These are phyloP conservation scores for Drosophila prosaltans DNA, from an alignment of 1,140 invertebrate species.

Conservation along the genomic window DNA sequence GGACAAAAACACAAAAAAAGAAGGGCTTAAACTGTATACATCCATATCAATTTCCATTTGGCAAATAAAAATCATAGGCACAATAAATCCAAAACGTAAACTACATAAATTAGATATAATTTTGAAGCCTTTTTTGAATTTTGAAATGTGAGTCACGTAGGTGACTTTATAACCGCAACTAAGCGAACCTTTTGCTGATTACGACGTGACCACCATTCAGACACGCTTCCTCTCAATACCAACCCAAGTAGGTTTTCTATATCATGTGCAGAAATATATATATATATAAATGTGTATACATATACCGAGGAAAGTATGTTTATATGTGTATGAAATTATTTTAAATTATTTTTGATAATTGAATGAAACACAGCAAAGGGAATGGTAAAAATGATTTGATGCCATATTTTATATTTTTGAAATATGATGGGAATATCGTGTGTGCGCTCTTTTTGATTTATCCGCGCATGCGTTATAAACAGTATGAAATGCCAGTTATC, in stretches of 20 bases:
- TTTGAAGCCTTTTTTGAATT: constrained; percentile 49
- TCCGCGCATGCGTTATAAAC: constrained; percentile 62
- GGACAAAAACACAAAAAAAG: constrained; percentile 9
- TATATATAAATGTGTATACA: not conserved
- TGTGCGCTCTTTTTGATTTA: constrained; percentile 55
- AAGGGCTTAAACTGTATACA: constrained; percentile 48
- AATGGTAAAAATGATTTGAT: constrained; percentile 61
- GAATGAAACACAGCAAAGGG: constrained; percentile 62
- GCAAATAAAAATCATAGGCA: constrained; percentile 53
- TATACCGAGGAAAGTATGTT: not conserved
- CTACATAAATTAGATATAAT: constrained; percentile 75
- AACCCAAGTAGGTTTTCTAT: constrained; percentile 7
- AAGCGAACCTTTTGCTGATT: constrained; percentile 80
- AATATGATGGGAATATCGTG: constrained; percentile 28
- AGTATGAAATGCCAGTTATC: not conserved
- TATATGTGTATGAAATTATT: constrained; percentile 62
- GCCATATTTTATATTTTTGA: constrained; percentile 45
- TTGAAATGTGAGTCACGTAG: constrained; percentile 62
- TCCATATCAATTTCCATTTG: constrained; percentile 50
- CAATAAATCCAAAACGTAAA: constrained; percentile 76
- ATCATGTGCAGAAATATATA: constrained; percentile 4
- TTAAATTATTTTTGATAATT: constrained; percentile 80
- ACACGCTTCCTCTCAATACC: not conserved
- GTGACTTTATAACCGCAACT: constrained; percentile 71
- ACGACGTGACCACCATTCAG: constrained; percentile 68